Conservation (phyloP, 2,888 invertebrate genomes). For the Zonitis immaculata region DNA sequence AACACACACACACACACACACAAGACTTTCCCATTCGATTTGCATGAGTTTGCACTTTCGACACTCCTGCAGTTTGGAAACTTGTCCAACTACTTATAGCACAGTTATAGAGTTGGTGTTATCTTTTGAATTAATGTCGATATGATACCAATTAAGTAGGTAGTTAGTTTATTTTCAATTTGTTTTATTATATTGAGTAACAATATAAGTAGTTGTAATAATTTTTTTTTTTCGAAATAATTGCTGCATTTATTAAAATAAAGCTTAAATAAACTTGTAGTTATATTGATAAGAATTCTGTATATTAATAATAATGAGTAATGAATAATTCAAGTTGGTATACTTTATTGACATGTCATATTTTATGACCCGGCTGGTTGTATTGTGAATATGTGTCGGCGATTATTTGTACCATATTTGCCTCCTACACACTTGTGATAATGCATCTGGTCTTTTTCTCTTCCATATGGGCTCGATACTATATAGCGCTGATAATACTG, state of each 20-base stretch:
- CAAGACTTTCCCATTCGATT: neutral
- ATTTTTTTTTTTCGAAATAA: too few species aligned
- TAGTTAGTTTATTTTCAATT: neutral
- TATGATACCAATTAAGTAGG: constrained; percentile 1
- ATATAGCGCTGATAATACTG: too few species aligned
- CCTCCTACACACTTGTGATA: constrained; percentile 29
- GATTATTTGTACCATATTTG: constrained; percentile 28
- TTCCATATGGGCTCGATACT: too few species aligned
- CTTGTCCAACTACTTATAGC: neutral
- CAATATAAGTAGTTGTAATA: too few species aligned
- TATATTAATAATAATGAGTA: constrained; percentile 19
- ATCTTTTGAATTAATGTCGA: constrained; percentile 1
- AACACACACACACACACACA: too few species aligned
- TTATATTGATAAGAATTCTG: constrained; percentile 28
- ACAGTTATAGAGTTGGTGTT: neutral
- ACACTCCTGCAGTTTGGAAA: neutral
- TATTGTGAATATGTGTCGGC: constrained; percentile 22
- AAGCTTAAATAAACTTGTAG: constrained; percentile 13
- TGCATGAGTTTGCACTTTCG: constrained; percentile 1
- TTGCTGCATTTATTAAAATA: neutral
- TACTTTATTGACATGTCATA: constrained; percentile 33
- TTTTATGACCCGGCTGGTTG: constrained; percentile 27
- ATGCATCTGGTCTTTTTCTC: constrained; percentile 31
- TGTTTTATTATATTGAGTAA: neutral
- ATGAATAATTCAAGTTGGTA: constrained; percentile 32